Base-by-base conservation (phyloP, 2,113 vertebrate species). In the Corydoras maculifer region DNA sequence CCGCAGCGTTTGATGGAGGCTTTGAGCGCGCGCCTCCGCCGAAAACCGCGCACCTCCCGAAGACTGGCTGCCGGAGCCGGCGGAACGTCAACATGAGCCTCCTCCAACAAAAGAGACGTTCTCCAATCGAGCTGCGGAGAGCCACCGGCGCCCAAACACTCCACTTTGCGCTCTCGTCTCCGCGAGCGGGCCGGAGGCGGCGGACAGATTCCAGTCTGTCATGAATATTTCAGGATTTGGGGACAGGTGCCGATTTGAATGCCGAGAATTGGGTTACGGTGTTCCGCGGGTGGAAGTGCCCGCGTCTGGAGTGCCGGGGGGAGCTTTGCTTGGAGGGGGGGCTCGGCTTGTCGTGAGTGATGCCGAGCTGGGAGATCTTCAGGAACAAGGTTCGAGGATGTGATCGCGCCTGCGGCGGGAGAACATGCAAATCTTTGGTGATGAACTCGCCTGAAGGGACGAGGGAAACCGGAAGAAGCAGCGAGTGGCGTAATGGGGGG, bases 61-160 rank as follows among this genome's bases (percentile, higher is more conserved):
- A 64, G 61, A 79, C 74, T 66, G 62, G 53, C 68, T 79, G 79
- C 70, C 82, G 80, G 58, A 69, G 59, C 71, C 73, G 74, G 60
- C 75, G 73, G 75, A 81, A 77, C 68, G 77, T 79, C 81, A 82
- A 77, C 81, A 82, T 63, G 69, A 78, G 79, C 68, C 62, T 54
- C 60, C 67, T 80, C 72, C 48, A 69, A 65, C 58, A 77, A 71
- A 82, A 76, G 70, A 78, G 75, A 82, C 82, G 81, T 80, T 79
- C 69, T 70, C 25, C 79, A 83, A 82, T 83, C 70, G 81, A 81
- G 78, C 78, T 70, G 72, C 60, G 76, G 78, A 75, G 49, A 74
- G 81, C 80, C 76, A 60, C 51, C 77, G 76, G 53, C 49, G 55
- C 77, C 63, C 69, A 60, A 63, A 58, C 73, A 73, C 79, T 80